These are phyloP conservation scores for Drosophila fungiperda DNA, from an alignment of 2,888 invertebrate species.

Conservation along the genomic window DNA sequence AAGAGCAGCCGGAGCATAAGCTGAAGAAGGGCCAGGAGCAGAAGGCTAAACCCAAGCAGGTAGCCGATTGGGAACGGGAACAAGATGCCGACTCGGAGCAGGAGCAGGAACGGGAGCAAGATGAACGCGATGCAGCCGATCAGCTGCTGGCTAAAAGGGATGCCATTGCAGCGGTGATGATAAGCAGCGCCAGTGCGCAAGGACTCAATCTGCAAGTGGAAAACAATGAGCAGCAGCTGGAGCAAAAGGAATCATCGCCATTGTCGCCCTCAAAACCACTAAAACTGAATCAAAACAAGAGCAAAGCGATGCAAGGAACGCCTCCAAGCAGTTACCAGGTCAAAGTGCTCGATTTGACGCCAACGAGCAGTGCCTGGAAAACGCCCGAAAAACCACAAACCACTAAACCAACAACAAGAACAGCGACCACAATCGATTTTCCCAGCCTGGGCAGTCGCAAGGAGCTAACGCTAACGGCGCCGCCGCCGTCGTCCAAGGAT, in stretches of 20 bases:
- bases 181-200: conserved; percentile 68
- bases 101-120: conserved; percentile 14
- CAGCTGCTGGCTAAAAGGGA: conserved; percentile 58
- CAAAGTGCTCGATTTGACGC: conserved; percentile 35
- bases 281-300: background rate
- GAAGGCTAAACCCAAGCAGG: no score
- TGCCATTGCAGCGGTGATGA: conserved; percentile 55
- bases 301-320: conserved; percentile 3
- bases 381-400: conserved; percentile 20
- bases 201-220: conserved; percentile 61
- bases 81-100: conserved; percentile 1
- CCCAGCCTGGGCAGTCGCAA: conserved; percentile 29
- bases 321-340: conserved; percentile 16
- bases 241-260: background rate
- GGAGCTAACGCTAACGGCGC: conserved; percentile 4
- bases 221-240: background rate
- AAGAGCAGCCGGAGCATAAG: conserved; percentile 26
- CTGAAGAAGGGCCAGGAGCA: background rate
- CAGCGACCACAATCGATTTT: conserved; percentile 3
- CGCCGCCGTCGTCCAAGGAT: conserved; percentile 9
- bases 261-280: background rate
- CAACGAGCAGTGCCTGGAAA: conserved; percentile 26
- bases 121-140: conserved; percentile 60
- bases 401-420: background rate
- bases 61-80: background rate